Evolutionary conservation across 2,888 invertebrate genomes (phyloP), one percentile per base, ranked within the genome.

Genomic region (Acanthosoma haemorrhoidale): DNA sequence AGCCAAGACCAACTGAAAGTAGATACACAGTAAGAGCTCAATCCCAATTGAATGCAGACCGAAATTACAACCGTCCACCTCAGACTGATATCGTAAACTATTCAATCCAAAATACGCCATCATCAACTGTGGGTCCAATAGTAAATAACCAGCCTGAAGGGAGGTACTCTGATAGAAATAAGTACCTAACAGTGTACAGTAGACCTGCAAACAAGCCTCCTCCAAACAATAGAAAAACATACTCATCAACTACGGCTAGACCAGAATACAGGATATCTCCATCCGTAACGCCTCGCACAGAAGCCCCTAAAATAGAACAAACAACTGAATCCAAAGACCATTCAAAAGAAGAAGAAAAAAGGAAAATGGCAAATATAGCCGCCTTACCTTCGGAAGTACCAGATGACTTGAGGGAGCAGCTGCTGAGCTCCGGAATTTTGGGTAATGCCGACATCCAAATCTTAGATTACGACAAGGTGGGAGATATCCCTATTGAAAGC

Each of bases 381-480:
- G 80, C 80, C 60, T 76, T 94, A 51, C 94, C 94, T 11, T 92
- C 92, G 76, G 93, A 94, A 82, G 92, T 75, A 13, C 94, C 94
- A 4, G 92, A 92, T 74, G 93, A 94, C 76, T 83, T 94, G 58
- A 84, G 92, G 41, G 86, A 91, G 78, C 93, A 94, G 77, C 81
- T 94, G 4, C 80, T 93, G 58, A 88, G 90, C 61, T 93, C 93
- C 0, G 94, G 94, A 39, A 93, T 94, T 76, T 81, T 94, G 69
- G 89, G 90, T 75, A 91, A 93, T 77, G 93, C 93, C 57, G 91
- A 93, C 76, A 93, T 94, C 71, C 92, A 93, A 75, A 85, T 94
- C 60, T 81, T 93, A 71, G 92, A 93, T 80, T 93, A 93, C 76
- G 92, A 93, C 77, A 92, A 93, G 82, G 88, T 92, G 41, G 92